These are phyloP conservation scores for Pica pica DNA, from an alignment of 2,113 vertebrate genomes.

Conservation along the genomic window DNA sequence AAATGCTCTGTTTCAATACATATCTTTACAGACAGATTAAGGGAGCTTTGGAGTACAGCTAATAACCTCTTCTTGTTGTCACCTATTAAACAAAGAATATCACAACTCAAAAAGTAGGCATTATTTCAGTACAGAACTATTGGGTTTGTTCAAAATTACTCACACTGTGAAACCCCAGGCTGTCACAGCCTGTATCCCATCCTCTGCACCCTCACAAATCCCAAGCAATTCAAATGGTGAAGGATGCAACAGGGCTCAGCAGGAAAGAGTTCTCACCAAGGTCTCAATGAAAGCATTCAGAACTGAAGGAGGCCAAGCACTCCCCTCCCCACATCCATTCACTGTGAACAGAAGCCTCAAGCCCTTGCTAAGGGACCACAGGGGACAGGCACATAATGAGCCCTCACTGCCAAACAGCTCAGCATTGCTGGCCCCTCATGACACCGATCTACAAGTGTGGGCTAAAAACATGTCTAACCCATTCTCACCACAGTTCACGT, in stretches of 20 bases:
- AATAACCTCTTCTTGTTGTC: neutral
- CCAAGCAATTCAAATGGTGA: neutral
- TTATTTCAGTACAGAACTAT: neutral
- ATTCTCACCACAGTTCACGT: neutral
- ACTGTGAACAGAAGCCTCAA: neutral
- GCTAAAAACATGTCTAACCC: constrained; percentile 14
- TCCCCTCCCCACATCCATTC: neutral
- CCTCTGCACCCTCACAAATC: neutral
- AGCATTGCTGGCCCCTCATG: neutral
- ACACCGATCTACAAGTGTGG: constrained; percentile 24
- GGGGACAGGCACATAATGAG: constrained; percentile 9
- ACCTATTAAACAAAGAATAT: neutral
- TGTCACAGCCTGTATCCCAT: neutral
- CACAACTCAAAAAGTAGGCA: neutral
- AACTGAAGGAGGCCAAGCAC: neutral
- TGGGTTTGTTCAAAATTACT: neutral
- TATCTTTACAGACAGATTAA: neutral
- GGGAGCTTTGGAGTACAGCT: neutral
- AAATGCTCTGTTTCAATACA: neutral
- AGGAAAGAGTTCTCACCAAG: neutral
- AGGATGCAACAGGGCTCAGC: neutral
- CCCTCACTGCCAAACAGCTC: neutral
- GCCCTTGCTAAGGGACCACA: neutral
- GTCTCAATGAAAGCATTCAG: constrained; percentile 17
- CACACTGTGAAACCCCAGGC: neutral